These are phyloP conservation scores for Drosophila nigrodunni DNA, from an alignment of 1,140 invertebrate species.

Conservation along the genomic window DNA sequence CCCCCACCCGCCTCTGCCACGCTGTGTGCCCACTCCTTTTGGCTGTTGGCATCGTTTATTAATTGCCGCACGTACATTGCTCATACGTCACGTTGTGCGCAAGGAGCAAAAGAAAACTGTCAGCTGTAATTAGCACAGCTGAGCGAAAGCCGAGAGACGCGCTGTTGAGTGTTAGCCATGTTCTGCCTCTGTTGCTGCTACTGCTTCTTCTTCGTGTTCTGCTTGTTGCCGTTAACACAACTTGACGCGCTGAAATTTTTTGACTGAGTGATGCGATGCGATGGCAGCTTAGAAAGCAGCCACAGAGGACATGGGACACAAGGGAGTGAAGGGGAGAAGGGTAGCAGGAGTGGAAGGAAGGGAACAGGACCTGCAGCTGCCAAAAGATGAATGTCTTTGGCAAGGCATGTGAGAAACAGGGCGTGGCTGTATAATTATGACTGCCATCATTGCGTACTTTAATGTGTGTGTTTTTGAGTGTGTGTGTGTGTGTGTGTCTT, in stretches of 20 bases:
- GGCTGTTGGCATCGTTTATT: constrained; percentile 56
- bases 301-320: constrained; percentile 15
- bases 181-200: not conserved
- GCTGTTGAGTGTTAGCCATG: constrained; percentile 40
- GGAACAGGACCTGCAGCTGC: constrained; percentile 19
- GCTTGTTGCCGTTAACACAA: constrained; percentile 55
- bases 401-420: constrained; percentile 41
- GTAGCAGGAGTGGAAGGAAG: not conserved
- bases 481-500: constrained; percentile 22
- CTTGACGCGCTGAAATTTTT: constrained; percentile 77
- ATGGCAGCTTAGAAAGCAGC: constrained; percentile 39
- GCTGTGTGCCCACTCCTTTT: not conserved
- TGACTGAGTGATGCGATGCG: constrained; percentile 72
- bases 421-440: constrained; percentile 71
- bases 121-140: constrained; percentile 81
- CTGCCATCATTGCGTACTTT: constrained; percentile 57
- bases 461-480: constrained; percentile 20
- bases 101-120: constrained; percentile 66
- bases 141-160: constrained; percentile 47
- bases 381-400: constrained; percentile 77
- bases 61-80: constrained; percentile 79
- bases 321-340: not conserved
- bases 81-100: constrained; percentile 75
- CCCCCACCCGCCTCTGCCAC: not conserved
- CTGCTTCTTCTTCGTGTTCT: constrained; percentile 14